Conservation (phyloP, 2,797 vertebrate genomes). For the Cuculus canorus region DNA sequence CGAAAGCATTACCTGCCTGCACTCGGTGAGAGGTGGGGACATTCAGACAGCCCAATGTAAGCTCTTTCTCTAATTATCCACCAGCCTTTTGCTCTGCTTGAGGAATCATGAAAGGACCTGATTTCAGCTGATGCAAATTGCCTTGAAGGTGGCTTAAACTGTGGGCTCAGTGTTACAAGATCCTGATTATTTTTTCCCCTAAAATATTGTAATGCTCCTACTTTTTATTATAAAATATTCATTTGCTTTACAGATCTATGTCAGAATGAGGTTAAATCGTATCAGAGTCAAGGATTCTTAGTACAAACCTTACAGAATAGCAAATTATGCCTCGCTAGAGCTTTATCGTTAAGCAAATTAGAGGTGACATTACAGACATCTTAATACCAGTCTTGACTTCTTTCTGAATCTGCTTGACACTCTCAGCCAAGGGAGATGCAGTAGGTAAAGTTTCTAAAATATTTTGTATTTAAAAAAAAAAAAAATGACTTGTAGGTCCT, state of each 20-base stretch:
- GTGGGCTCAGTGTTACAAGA: accelerated
- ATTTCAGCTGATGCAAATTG: background rate
- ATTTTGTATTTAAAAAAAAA: background rate
- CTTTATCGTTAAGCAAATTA: background rate
- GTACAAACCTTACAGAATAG: background rate
- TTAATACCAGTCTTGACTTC: background rate
- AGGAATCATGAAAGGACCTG: background rate
- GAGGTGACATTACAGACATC: background rate
- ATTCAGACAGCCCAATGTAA: background rate
- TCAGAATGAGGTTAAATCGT: constrained; percentile 26
- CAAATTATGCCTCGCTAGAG: background rate
- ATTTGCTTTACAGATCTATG: constrained; percentile 1
- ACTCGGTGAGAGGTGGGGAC: background rate
- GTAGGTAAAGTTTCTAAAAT: background rate
- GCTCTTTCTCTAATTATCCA: background rate
- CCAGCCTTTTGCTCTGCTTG: background rate
- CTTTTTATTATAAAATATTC: constrained; percentile 12
- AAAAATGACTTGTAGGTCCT: background rate
- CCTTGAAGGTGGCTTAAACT: background rate
- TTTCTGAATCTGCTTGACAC: background rate
- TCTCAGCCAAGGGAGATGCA: background rate
- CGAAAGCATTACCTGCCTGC: background rate
- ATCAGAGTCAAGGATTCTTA: background rate
- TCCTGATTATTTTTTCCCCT: accelerated
- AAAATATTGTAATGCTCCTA: background rate